Evolutionary conservation across 2,797 vertebrate genomes (phyloP), one percentile per base, ranked within the genome.

Genomic region (Picus viridis): DNA sequence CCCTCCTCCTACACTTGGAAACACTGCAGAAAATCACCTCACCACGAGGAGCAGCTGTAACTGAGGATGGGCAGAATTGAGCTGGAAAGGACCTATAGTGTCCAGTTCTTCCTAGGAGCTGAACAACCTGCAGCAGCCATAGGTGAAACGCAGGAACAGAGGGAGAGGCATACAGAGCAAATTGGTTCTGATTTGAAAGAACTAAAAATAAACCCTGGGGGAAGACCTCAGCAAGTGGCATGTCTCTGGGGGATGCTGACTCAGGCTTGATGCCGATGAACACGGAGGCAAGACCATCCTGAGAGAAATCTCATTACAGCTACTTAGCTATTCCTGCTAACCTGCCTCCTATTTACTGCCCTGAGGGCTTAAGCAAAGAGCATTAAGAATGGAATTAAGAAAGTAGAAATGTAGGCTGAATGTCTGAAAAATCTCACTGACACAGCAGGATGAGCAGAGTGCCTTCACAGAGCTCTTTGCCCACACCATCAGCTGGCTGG

Each of bases 121-220:
- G 77, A 70, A 92, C 59, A 76, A 24, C 45, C 53, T 49, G 19
- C 2, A 7, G n/a, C 20, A 86, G 79, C 65, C 1, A 2, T 70
- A 76, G 85, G 85, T 91, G 64, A 91, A 88, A 74, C 57, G 26
- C 0, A 0, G 62, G 45, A 92, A 74, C 34, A 70, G 88, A 88
- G 41, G 30, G 39, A 69, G 61, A 93, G 51, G n/a, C 51, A 30
- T 12, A 72, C 5, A 24, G 80, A 86, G 47, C 57, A 95, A 93
- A 95, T 92, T 84, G 91, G 56, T 91, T 80, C 54, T 73, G 91
- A 93, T 92, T 88, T 11, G 36, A 91, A 91, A 94, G 90, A 82
- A 68, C 91, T 94, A 93, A 95, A 95, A 95, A 96, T 94, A 96
- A 94, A 93, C 83, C 94, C 80, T 62, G 68, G 64, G 89, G 94